These are phyloP conservation scores for Porphyrio hochstetteri DNA, from an alignment of 2,113 vertebrate genomes.

Conservation along the genomic window DNA sequence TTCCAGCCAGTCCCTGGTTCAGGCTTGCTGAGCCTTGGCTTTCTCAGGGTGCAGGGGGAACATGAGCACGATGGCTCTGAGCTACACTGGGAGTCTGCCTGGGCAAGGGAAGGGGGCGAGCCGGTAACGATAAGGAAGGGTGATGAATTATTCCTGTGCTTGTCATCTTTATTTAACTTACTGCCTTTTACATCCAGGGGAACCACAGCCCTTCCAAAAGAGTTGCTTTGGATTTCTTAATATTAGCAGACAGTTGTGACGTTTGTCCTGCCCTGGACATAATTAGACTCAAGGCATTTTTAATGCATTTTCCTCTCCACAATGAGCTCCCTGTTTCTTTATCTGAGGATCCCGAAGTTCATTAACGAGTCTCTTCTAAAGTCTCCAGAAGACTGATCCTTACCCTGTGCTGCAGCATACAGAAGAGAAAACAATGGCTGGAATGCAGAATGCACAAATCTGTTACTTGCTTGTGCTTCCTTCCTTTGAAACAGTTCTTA, in stretches of 20 bases:
- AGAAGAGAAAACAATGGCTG: neutral
- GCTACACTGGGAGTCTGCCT: neutral
- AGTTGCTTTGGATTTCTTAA: neutral
- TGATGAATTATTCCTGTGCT: conserved; percentile 3
- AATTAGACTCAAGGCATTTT: neutral
- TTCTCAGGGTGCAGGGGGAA: neutral
- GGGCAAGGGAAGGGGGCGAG: neutral
- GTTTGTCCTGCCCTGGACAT: neutral
- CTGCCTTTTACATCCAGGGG: neutral
- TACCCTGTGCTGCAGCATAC: neutral
- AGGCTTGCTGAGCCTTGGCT: neutral
- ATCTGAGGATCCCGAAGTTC: neutral
- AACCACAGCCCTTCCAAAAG: neutral
- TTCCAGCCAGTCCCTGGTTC: neutral
- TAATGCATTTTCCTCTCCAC: neutral
- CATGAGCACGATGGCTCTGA: neutral
- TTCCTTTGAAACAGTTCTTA: neutral
- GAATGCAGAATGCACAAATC: neutral
- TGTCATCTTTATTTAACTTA: conserved; percentile 2
- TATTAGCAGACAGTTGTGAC: neutral
- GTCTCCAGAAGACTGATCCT: neutral
- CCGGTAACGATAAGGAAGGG: neutral
- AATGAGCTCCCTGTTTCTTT: neutral
- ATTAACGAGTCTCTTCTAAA: neutral
- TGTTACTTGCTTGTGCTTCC: neutral